Percentiles rank a stretch among this genome's conserved stretches.
These are phyloP conservation scores for Chionoecetes opilio DNA, from an alignment of 1,140 invertebrate species.

Conservation along the genomic window DNA sequence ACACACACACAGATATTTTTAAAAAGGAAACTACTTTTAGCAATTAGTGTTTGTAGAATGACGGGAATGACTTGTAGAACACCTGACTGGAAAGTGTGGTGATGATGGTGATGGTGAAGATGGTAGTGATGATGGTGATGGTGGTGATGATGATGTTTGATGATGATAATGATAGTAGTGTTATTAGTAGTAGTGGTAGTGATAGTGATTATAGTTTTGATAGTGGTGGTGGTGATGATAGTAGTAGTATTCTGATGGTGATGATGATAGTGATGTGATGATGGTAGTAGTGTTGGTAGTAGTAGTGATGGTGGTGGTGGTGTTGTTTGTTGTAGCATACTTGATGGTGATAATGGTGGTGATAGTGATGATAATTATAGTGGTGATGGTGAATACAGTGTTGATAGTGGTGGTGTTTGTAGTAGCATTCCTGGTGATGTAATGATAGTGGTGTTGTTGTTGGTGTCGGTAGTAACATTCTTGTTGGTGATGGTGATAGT, in stretches of 20 bases:
- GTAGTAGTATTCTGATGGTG: neutral
- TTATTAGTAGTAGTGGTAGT: too few species aligned
- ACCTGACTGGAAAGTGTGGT: neutral
- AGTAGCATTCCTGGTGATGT: neutral
- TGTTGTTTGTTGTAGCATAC: neutral
- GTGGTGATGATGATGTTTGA: neutral
- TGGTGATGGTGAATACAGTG: neutral
- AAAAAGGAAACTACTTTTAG: neutral
- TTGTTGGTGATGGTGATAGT: neutral
- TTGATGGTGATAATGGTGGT: neutral
- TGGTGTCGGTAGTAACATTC: too few species aligned
- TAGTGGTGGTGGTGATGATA: neutral
- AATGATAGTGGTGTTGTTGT: too few species aligned
- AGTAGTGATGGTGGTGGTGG: neutral
- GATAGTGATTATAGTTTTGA: too few species aligned
- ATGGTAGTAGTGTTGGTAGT: neutral
- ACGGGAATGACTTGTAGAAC: neutral
- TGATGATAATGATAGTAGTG: too few species aligned
- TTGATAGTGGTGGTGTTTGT: neutral
- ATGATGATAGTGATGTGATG: neutral
- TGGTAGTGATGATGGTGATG: neutral
- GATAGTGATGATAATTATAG: neutral
- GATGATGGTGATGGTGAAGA: neutral
- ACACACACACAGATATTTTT: neutral
- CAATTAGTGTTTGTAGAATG: slow-evolving; percentile 21